These are phyloP conservation scores for Tylochromis polylepis DNA, from an alignment of 2,113 vertebrate genomes.

Conservation along the genomic window DNA sequence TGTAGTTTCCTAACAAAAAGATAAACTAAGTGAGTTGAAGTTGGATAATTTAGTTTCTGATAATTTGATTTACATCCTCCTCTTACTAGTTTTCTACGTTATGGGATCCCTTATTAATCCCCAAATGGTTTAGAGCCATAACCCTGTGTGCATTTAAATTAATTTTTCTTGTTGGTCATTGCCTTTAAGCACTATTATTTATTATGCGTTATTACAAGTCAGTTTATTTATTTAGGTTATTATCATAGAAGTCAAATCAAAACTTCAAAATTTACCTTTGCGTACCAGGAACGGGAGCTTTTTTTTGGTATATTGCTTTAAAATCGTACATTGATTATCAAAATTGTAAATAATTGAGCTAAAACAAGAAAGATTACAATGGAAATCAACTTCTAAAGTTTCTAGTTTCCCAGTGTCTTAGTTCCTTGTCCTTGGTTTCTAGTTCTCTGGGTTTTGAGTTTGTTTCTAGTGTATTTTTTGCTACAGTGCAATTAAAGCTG, in stretches of 20 bases:
- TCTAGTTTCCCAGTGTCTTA: too few relatives aligned
- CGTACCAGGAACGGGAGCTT: background rate
- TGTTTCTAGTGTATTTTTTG: too few relatives aligned
- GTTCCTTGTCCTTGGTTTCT: too few relatives aligned
- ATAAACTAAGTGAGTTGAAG: background rate
- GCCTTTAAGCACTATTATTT: background rate
- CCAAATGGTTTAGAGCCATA: background rate
- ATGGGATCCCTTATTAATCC: slow-evolving; percentile 5
- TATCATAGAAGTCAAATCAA: background rate
- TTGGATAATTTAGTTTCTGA: background rate
- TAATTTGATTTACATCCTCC: background rate
- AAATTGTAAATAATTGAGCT: too few relatives aligned
- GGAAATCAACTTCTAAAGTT: background rate
- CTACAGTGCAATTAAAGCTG: too few relatives aligned
- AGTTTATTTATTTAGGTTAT: background rate
- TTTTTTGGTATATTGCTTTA: background rate
- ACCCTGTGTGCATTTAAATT: background rate
- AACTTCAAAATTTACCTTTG: background rate
- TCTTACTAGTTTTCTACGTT: background rate
- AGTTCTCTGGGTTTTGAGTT: too few relatives aligned
- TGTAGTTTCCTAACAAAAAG: background rate
- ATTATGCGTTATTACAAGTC: background rate
- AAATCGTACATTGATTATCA: background rate
- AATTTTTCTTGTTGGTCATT: background rate
- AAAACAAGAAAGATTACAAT: background rate